Percentiles rank a stretch among this genome's conserved stretches.
phyloP scores from a whole-genome alignment of 2,797 vertebrate species.

The Fringilla coelebs region DNA sequence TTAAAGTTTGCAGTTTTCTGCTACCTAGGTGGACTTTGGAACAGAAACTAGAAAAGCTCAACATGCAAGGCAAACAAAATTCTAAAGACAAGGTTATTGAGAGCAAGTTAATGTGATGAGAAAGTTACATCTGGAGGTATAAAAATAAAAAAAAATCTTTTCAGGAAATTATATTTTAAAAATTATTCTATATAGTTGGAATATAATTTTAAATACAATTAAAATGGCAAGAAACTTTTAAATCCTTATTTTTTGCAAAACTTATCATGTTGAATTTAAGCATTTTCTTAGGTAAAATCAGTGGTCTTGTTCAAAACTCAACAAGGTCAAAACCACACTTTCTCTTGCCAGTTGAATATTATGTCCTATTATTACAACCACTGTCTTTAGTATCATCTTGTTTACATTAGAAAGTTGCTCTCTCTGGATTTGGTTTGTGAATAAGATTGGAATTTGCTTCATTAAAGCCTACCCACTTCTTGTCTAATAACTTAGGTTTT shows the following conservation, averaged over 20 bases:
- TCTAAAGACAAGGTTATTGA: neutral
- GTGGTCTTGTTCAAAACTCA: neutral
- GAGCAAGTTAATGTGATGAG: neutral
- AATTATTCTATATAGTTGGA: neutral
- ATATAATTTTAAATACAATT: neutral
- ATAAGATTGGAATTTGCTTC: neutral
- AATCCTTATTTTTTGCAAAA: neutral
- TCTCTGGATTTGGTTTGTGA: neutral
- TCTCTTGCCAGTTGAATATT: neutral
- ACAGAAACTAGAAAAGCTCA: neutral
- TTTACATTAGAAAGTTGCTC: neutral
- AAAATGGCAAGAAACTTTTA: neutral
- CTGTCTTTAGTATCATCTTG: neutral
- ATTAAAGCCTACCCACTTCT: neutral
- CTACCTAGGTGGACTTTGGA: slow-evolving; percentile 22
- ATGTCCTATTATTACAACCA: neutral
- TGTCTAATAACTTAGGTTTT: neutral
- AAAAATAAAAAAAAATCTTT: neutral
- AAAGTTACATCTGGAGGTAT: neutral
- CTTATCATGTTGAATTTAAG: neutral
- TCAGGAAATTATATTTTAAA: neutral
- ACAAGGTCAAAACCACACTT: neutral
- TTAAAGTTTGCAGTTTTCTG: neutral
- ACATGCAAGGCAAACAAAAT: neutral
- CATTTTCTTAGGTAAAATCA: neutral